Percentiles rank a stretch among this genome's conserved stretches.
Conservation (phyloP, 2,888 invertebrate genomes). For the Tiphia femorata region DNA sequence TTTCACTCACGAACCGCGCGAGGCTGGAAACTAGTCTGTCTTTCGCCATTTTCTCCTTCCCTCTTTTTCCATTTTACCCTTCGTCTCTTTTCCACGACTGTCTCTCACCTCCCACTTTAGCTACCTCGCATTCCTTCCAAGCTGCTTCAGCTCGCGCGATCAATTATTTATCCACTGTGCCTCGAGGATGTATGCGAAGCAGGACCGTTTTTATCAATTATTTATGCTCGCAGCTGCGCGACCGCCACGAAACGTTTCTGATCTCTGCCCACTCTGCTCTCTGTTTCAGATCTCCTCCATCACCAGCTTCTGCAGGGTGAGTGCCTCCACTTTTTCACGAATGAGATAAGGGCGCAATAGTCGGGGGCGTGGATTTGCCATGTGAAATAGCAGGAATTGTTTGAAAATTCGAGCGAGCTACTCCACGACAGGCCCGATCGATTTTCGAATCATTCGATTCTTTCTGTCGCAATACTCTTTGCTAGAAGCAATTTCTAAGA, state of each 20-base stretch:
- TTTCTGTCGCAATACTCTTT: too few relatives aligned
- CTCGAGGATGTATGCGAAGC: constrained; percentile 3
- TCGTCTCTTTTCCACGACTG: too few relatives aligned
- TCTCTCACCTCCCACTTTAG: not conserved
- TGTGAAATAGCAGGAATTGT: too few relatives aligned
- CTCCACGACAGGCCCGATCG: too few relatives aligned
- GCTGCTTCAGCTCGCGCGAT: not conserved
- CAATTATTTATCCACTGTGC: constrained; percentile 26
- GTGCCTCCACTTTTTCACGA: constrained; percentile 60
- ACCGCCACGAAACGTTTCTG: constrained; percentile 5
- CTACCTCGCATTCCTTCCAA: not conserved
- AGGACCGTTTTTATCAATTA: not conserved
- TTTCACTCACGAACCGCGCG: too few relatives aligned
- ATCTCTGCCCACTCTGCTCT: constrained; percentile 46
- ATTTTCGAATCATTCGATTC: too few relatives aligned
- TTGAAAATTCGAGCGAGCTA: too few relatives aligned
- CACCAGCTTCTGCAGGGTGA: constrained; percentile 89
- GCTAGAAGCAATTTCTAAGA: too few relatives aligned
- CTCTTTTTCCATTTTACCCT: not conserved
- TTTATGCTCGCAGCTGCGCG: not conserved
- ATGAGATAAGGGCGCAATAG: too few relatives aligned
- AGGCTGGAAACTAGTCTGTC: too few relatives aligned
- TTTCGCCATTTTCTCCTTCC: too few relatives aligned
- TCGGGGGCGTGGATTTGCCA: too few relatives aligned
- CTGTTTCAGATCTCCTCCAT: constrained; percentile 85